Evolutionary conservation across 2,797 vertebrate genomes (phyloP), one percentile per base, ranked within the genome.

Genomic region (Nyctalus aviator): DNA sequence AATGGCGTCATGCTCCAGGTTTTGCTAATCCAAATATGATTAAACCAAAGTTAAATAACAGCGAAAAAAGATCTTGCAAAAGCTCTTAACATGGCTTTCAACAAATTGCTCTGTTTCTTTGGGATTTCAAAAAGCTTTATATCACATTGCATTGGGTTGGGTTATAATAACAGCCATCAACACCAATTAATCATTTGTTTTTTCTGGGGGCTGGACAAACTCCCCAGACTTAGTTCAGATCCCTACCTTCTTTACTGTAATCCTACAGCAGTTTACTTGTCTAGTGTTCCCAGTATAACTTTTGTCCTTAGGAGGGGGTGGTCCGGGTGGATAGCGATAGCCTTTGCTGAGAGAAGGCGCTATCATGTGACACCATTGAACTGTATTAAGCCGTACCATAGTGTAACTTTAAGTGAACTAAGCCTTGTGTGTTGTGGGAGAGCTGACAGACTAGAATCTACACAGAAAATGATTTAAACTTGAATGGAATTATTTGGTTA

Each of bases 21-120:
- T 94, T 84, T 93, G 72, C 77, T 78, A 32, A 82, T 93, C 72
- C 44, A 81, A 94, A 81, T 50, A 57, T 10, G 41, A 93, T 88
- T 79, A 94, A 95, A 64, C 59, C n/a, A 32, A 81, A 94, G 59
- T 41, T 35, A 84, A 93, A 77, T 88, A 95, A 87, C 44, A 53
- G 35, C 92, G 81, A 90, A 94, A 93, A 78, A 48, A 41, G 64
- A 83, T 76, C 86, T 93, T 72, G 35, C 62, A 77, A 68, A 93
- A 84, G n/a, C 46, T 41, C 50, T 93, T 71, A 55, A 59, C 27
- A 4, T 71, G 62, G 41, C 18, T 41, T 92, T 91, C 90, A 85
- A 78, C 62, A 83, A 88, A 76, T 71, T 50, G 50, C 64, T 90
- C 35, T 94, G 76, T 85, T 94, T 92, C 72, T 92, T 85, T 91